phyloP scores from a whole-genome alignment of 2,113 vertebrate genomes.

The Psittacula cyanocephala region DNA sequence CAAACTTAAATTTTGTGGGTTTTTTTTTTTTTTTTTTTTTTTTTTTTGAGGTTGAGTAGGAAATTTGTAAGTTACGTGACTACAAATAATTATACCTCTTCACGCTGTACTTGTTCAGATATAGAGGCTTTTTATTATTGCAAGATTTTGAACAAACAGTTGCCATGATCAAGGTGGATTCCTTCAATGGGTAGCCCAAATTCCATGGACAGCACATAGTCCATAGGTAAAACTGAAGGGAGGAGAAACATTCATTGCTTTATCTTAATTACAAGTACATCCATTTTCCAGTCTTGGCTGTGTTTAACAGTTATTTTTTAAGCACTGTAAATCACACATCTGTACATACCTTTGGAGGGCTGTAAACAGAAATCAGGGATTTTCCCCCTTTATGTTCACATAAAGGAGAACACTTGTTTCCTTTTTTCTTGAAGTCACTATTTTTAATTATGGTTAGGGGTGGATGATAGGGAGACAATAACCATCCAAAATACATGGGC shows the following conservation, averaged over 20 bases:
- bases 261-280: conserved; percentile 34
- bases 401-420: background rate
- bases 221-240: conserved; percentile 35
- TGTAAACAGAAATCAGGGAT: background rate
- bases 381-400: background rate
- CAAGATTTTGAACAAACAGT: background rate
- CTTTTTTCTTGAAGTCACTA: background rate
- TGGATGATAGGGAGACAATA: background rate
- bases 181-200: background rate
- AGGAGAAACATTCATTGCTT: background rate
- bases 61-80: background rate
- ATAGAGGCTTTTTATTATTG: background rate
- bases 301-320: conserved; percentile 26
- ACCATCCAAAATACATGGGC: background rate
- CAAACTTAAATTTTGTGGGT: too few relatives aligned
- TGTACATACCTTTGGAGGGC: background rate
- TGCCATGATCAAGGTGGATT: background rate
- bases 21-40: background rate
- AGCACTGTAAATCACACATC: background rate
- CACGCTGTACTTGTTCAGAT: background rate
- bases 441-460: background rate
- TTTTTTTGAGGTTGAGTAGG: background rate
- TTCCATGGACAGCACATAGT: background rate
- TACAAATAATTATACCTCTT: conserved; percentile 25
- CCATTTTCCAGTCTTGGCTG: background rate